Percentiles rank a stretch among this genome's conserved stretches.
Evolutionary conservation across 2,888 invertebrate species (phyloP).

Genomic region (Epiblema foenella): DNA sequence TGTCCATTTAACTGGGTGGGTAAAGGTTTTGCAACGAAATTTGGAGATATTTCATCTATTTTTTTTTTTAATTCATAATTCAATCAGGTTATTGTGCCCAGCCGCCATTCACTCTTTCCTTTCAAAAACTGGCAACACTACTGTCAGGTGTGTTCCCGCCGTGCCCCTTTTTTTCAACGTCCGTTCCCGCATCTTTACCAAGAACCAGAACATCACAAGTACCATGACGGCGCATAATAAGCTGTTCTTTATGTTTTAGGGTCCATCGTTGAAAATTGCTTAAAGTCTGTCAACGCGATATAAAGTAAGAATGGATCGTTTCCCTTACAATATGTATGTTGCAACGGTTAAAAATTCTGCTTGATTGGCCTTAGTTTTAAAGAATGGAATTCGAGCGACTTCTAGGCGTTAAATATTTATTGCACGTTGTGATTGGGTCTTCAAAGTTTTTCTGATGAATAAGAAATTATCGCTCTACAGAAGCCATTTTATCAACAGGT

Average conservation of each 20-base stretch:
- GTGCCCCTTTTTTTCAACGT: slow-evolving; percentile 84
- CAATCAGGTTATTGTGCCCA: slow-evolving; percentile 68
- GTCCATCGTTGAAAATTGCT: slow-evolving; percentile 54
- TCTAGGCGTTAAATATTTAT: slow-evolving; percentile 18
- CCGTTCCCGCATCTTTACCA: slow-evolving; percentile 69
- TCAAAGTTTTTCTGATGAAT: slow-evolving; percentile 31
- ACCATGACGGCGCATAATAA: slow-evolving; percentile 45
- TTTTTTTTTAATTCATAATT: slow-evolving; percentile 53
- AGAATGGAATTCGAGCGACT: slow-evolving; percentile 47
- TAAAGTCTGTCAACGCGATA: slow-evolving; percentile 57
- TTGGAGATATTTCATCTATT: slow-evolving; percentile 19
- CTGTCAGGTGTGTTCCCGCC: slow-evolving; percentile 84
- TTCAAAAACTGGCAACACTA: slow-evolving; percentile 83
- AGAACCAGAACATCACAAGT: slow-evolving; percentile 55
- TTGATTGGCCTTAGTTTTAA: slow-evolving; percentile 60
- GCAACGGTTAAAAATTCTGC: slow-evolving; percentile 72
- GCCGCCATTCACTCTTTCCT: slow-evolving; percentile 79
- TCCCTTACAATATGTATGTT: slow-evolving; percentile 75
- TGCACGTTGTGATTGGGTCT: not conserved
- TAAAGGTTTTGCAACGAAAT: not conserved
- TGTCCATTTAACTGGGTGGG: not conserved
- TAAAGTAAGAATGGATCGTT: slow-evolving; percentile 80
- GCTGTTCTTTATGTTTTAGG: slow-evolving; percentile 42
- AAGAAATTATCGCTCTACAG: slow-evolving; percentile 52
- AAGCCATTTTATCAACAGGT: slow-evolving; percentile 54